Evolutionary conservation across 53 echinoderm and acorn worm genomes (phyloP).

Genomic region (Zoroaster sp.): DNA sequence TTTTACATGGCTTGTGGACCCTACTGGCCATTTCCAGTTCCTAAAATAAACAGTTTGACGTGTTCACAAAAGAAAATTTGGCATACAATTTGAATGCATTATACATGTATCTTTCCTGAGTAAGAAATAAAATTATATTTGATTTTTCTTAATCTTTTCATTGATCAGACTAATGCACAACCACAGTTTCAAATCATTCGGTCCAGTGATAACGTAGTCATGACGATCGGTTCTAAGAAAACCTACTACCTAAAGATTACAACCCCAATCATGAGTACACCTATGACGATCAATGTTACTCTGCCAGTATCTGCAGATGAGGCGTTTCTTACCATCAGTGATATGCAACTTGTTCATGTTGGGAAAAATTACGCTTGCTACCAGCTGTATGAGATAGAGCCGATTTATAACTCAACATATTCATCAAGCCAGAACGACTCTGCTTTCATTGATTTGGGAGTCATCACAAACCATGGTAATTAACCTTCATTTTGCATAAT

Average conservation of each 20-base stretch:
- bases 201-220: slow-evolving; percentile 65
- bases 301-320: slow-evolving; percentile 75
- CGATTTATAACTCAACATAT: slow-evolving; percentile 60
- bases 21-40: no score
- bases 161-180: slow-evolving; percentile 52
- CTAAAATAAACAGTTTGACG: no score
- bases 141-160: no score
- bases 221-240: slow-evolving; percentile 78
- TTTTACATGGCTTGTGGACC: no score
- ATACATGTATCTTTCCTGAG: no score
- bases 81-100: no score
- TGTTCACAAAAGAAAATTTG: no score
- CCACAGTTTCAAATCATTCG: slow-evolving; percentile 70
- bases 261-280: slow-evolving; percentile 64
- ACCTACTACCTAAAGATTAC: slow-evolving; percentile 82
- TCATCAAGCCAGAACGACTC: slow-evolving; percentile 81
- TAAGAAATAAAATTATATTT: no score
- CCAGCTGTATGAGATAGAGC: slow-evolving; percentile 75
- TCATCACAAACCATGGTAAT: slow-evolving; percentile 85
- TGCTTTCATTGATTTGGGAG: slow-evolving; percentile 78
- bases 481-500: not conserved
- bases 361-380: slow-evolving; percentile 86
- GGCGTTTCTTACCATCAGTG: slow-evolving; percentile 74
- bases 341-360: slow-evolving; percentile 60
- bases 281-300: slow-evolving; percentile 76